These are phyloP conservation scores for Sciaenops ocellatus DNA, from an alignment of 2,797 vertebrate genomes.

Conservation along the genomic window DNA sequence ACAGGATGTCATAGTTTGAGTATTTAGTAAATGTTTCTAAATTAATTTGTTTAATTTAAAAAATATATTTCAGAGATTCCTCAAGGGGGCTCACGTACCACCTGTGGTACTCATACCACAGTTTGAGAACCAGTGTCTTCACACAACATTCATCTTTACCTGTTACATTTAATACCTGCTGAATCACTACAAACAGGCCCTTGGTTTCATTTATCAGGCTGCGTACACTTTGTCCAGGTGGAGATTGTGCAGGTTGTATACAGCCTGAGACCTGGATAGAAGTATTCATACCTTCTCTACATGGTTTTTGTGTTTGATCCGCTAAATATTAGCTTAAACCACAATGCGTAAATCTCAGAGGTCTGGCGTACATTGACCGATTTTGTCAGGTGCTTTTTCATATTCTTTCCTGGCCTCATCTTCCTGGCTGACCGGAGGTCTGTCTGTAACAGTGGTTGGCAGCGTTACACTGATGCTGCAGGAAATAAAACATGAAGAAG, in stretches of 20 bases:
- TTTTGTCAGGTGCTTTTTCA: background rate
- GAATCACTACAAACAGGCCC: background rate
- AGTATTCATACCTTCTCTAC: background rate
- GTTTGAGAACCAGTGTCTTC: too few species aligned
- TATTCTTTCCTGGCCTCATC: background rate
- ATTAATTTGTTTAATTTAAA: too few species aligned
- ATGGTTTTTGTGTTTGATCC: background rate
- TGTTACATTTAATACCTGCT: background rate
- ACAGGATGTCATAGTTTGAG: background rate
- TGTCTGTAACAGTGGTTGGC: slow-evolving; percentile 15
- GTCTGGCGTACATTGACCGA: background rate
- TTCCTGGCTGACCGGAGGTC: background rate
- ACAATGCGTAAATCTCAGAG: background rate
- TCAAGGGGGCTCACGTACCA: too few species aligned
- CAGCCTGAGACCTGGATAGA: background rate
- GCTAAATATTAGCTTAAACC: too few species aligned
- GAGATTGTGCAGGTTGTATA: background rate
- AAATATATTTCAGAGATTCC: too few species aligned
- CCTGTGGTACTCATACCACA: too few species aligned
- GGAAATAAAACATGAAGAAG: slow-evolving; percentile 4
- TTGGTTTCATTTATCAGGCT: background rate
- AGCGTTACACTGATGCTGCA: slow-evolving; percentile 12
- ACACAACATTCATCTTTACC: background rate
- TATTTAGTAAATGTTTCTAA: too few species aligned
- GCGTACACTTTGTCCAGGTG: too few species aligned